Evolutionary conservation across 2,113 vertebrate species (phyloP), one percentile per base, ranked within the genome.

Genomic region (Bombycilla garrulus): DNA sequence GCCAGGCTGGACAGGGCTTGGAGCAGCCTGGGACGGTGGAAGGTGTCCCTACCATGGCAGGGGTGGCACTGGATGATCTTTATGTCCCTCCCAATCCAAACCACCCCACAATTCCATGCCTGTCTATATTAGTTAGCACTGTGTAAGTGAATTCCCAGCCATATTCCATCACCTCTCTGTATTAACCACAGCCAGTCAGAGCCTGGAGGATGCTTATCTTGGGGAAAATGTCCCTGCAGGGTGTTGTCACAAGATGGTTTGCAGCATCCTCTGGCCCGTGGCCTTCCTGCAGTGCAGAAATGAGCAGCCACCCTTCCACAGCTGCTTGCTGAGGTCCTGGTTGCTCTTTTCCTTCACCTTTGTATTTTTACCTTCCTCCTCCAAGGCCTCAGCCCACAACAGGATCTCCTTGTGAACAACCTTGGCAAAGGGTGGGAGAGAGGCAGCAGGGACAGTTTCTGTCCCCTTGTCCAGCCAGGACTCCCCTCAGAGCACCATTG

Each of bases 1-100:
- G 4, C 4, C 67, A 58, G 45, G 20, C 0, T 82, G 70, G 53
- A 67, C 0, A 0, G 20, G 16, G 17, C 9, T 58, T 51, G 38
- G 53, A 67, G 7, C 4, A 53, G 0, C 7, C 54, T 76, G 61
- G n/a, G 14, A 9, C 0, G 2, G 29, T 47, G 40, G 61, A 4
- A 67, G 16, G 9, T 31, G 29, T 67, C n/a, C n/a, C 28, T 60
- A 20, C 5, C 28, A n/a, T 29, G n/a, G 13, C 20, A 74, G 11
- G 7, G 4, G 2, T 53, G 29, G 21, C 0, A 76, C 23, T 6
- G 1, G 40, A 9, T 35, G 40, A 9, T 2, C 14, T 61, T 54
- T 23, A 45, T 8, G 40, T 35, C 8, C 11, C 5, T 61, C 4
- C 29, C 40, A 33, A 6, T 3, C 11, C 60, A 44, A 66, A 66